Conservation (phyloP, 2,888 invertebrate species). For the Stenurella melanura region DNA sequence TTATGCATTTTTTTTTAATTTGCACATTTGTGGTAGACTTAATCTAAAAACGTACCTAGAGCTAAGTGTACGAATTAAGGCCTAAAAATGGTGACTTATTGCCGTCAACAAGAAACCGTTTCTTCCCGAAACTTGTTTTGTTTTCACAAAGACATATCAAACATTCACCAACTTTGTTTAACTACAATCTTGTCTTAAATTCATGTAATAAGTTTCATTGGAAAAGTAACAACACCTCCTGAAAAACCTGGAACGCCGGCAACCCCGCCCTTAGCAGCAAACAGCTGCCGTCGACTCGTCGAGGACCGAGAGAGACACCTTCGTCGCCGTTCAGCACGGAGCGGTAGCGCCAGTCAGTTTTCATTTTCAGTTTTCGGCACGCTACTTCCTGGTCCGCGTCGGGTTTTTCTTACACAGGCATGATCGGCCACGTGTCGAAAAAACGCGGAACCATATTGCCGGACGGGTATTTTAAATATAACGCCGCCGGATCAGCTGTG, state of each 20-base stretch:
- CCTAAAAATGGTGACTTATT: no score
- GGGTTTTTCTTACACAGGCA: not conserved
- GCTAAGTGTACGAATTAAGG: no score
- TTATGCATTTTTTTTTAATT: no score
- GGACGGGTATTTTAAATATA: slow-evolving; percentile 11
- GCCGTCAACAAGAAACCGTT: no score
- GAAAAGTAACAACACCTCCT: not conserved
- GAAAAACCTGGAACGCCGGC: not conserved
- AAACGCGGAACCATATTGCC: not conserved
- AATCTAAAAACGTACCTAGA: no score
- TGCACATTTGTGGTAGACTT: no score
- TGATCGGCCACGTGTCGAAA: slow-evolving; percentile 23
- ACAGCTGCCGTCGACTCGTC: not conserved
- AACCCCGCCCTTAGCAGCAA: slow-evolving; percentile 8
- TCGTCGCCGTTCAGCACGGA: not conserved
- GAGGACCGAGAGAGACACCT: slow-evolving; percentile 13
- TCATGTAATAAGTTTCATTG: not conserved
- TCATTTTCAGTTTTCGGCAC: slow-evolving; percentile 22
- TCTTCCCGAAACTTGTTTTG: no score
- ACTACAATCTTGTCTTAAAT: no score
- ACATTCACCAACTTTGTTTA: no score
- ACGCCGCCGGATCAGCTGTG: slow-evolving; percentile 25
- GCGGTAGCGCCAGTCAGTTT: not conserved
- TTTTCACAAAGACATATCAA: no score
- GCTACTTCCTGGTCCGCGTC: slow-evolving; percentile 2